A percentile compares a stretch with the other conserved stretches of the same genome.
Evolutionary conservation across 2,888 invertebrate species (phyloP).

Genomic region (Melieria crassipennis): DNA sequence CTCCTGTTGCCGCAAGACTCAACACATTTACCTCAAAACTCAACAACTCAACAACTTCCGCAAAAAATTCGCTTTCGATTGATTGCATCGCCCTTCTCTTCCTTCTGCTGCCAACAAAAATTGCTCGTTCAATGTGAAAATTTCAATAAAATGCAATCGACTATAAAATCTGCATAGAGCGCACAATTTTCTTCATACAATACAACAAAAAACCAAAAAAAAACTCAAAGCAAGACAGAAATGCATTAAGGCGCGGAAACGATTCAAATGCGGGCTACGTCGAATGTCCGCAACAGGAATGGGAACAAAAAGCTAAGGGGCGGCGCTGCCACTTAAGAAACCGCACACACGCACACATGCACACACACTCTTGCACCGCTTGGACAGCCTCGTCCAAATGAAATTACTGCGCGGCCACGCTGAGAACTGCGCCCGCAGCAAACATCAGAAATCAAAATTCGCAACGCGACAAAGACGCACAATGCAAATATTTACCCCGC

Average conservation of each 20-base stretch:
- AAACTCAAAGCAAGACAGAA: too few relatives aligned
- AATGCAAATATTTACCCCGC: slow-evolving; percentile 51
- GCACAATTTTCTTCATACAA: background rate
- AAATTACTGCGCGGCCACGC: slow-evolving; percentile 19
- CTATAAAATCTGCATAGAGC: slow-evolving; percentile 11
- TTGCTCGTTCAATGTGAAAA: slow-evolving; percentile 9
- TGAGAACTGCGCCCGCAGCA: slow-evolving; percentile 14
- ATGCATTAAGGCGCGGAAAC: too few relatives aligned
- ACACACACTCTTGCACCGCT: background rate
- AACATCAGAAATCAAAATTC: slow-evolving; percentile 2
- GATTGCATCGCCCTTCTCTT: slow-evolving; percentile 16
- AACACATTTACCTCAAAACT: too few relatives aligned
- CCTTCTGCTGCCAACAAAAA: background rate
- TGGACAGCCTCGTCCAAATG: background rate
- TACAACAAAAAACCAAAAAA: too few relatives aligned
- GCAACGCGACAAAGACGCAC: slow-evolving; percentile 27
- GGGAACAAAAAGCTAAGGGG: slow-evolving; percentile 11
- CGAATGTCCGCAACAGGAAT: background rate
- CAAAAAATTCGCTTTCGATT: slow-evolving; percentile 14
- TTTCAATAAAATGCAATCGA: slow-evolving; percentile 24
- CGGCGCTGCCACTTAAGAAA: slow-evolving; percentile 32
- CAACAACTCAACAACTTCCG: background rate
- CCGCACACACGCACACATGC: slow-evolving; percentile 22
- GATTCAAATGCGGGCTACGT: too few relatives aligned
- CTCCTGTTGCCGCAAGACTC: too few relatives aligned